These are phyloP conservation scores for Latrodectus geometricus DNA, from an alignment of 1,140 invertebrate species.

Conservation along the genomic window DNA sequence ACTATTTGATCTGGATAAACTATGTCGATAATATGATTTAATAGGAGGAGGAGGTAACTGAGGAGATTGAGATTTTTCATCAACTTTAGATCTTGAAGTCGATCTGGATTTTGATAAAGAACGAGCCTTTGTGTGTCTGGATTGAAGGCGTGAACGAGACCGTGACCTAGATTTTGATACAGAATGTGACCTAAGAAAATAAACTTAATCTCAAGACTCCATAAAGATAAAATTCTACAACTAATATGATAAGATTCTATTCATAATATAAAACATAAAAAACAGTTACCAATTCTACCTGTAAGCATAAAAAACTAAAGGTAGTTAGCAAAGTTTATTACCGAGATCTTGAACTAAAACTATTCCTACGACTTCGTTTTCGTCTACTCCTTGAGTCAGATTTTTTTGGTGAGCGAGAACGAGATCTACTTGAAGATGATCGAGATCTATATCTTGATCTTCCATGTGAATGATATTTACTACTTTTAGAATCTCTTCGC, in stretches of 20 bases:
- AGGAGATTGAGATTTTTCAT: constrained; percentile 39
- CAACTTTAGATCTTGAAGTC: constrained; percentile 29
- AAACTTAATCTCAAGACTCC: neutral
- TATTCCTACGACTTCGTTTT: constrained; percentile 6
- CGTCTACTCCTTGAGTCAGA: neutral
- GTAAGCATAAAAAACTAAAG: too few species aligned
- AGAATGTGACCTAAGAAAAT: constrained; percentile 65
- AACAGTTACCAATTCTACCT: too few species aligned
- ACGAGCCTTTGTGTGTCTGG: neutral
- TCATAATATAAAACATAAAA: too few species aligned
- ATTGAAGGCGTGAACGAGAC: constrained; percentile 66
- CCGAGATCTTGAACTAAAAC: constrained; percentile 40
- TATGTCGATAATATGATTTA: constrained; percentile 63
- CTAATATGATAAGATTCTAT: too few species aligned
- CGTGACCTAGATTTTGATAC: constrained; percentile 69
- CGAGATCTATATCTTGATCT: constrained; percentile 23
- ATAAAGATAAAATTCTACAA: too few species aligned
- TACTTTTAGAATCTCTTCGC: neutral
- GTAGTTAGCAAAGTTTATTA: neutral
- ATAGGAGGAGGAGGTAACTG: constrained; percentile 57
- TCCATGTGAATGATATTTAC: neutral
- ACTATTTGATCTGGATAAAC: constrained; percentile 57
- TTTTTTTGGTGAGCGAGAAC: constrained; percentile 4
- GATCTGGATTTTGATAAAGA: constrained; percentile 50
- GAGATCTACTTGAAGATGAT: constrained; percentile 23